Conservation (phyloP, 2,797 vertebrate species). For the Clarias laeviceps region DNA sequence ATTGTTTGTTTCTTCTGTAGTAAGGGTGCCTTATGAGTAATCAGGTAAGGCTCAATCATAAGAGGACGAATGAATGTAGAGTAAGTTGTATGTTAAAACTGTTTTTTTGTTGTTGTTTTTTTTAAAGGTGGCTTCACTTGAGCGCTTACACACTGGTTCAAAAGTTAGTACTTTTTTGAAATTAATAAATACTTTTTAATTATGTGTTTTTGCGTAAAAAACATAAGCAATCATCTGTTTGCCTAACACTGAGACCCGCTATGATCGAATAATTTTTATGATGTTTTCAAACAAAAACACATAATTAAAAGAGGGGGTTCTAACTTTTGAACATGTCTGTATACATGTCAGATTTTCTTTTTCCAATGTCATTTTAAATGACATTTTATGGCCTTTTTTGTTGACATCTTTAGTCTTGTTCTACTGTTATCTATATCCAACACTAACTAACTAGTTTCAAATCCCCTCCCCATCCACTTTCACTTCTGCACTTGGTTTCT, state of each 20-base stretch:
- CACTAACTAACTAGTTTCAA: conserved; percentile 13
- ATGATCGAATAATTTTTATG: no score
- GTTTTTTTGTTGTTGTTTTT: neutral
- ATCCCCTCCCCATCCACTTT: conserved; percentile 14
- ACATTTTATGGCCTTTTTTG: neutral
- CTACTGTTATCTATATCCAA: neutral
- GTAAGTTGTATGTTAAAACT: neutral
- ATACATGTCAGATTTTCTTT: neutral
- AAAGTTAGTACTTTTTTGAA: no score
- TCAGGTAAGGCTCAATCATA: neutral
- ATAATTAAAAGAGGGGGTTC: no score
- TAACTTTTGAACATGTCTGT: no score
- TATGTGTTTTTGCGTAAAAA: no score
- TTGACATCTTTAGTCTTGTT: neutral
- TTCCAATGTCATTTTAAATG: conserved; percentile 14
- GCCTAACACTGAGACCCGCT: no score
- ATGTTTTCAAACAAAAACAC: no score
- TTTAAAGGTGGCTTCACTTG: neutral
- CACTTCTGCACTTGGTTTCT: conserved; percentile 13
- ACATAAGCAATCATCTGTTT: no score
- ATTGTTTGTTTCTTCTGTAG: conserved; percentile 4
- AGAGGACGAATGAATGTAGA: neutral
- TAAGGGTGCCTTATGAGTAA: neutral
- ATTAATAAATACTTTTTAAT: no score
- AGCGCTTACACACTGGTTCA: no score